phyloP scores from a whole-genome alignment of 2,797 vertebrate species.

The Aselliscus stoliczkanus region DNA sequence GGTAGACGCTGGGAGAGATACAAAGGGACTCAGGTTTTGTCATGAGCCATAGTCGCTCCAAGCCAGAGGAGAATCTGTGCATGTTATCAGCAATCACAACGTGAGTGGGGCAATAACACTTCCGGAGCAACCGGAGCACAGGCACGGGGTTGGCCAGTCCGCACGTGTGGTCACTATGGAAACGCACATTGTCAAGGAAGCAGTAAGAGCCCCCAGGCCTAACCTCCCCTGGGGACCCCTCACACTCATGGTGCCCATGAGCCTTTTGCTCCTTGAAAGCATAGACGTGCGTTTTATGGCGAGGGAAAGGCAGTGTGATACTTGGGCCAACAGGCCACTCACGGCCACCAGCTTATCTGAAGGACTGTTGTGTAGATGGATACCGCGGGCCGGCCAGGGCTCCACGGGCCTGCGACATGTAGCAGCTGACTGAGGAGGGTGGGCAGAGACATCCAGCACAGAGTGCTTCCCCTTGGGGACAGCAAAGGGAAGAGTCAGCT shows the following conservation, averaged over 20 bases:
- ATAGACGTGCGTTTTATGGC: rapidly evolving
- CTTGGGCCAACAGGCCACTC: not conserved
- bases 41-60: rapidly evolving
- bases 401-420: rapidly evolving
- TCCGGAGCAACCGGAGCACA: no score
- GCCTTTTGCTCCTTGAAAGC: not conserved
- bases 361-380: not conserved
- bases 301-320: rapidly evolving
- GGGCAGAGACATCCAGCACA: no score
- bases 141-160: no score
- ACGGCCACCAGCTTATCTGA: not conserved
- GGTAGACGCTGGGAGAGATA: rapidly evolving
- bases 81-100: rapidly evolving
- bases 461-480: not conserved
- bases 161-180: rapidly evolving
- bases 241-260: not conserved
- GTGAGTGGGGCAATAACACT: no score
- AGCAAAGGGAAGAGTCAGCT: not conserved
- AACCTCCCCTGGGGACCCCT: not conserved
- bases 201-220: no score
- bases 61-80: not conserved
- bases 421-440: not conserved
- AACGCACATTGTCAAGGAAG: not conserved
- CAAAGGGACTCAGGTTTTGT: not conserved
- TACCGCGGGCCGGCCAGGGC: rapidly evolving